Conservation (phyloP, 2,888 invertebrate species). For the Lordiphosa andalusiaca region DNA sequence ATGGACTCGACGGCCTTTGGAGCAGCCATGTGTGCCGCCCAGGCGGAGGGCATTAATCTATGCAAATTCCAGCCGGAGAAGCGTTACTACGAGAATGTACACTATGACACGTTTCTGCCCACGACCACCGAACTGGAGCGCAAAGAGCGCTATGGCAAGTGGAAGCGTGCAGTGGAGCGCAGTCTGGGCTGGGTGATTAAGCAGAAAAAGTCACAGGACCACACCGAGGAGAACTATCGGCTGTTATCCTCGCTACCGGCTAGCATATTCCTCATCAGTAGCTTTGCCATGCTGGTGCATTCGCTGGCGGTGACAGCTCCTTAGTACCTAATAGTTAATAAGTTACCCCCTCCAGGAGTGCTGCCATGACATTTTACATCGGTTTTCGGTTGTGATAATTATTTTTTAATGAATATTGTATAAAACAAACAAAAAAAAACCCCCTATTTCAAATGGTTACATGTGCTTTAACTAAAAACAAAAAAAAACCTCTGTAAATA, state of each 20-base stretch:
- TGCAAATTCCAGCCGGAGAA: conserved; percentile 85
- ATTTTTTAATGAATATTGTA: conserved; percentile 7
- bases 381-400: conserved; percentile 60
- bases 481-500: conserved; percentile 27
- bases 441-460: conserved; percentile 17
- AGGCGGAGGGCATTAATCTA: conserved; percentile 86
- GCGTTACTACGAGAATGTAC: conserved; percentile 80
- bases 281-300: conserved; percentile 84
- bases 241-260: conserved; percentile 90
- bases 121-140: conserved; percentile 90
- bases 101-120: conserved; percentile 89
- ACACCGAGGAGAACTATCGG: conserved; percentile 91
- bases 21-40: conserved; percentile 94
- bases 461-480: conserved; percentile 17
- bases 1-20: conserved; percentile 96
- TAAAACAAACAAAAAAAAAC: conserved; percentile 2
- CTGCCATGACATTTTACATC: conserved; percentile 20
- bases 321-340: conserved; percentile 14
- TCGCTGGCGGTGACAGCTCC: conserved; percentile 46
- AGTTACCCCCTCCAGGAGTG: not conserved
- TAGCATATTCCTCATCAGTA: conserved; percentile 87
- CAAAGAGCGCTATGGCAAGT: conserved; percentile 90
- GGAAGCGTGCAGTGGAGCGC: conserved; percentile 97
- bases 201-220: conserved; percentile 86
- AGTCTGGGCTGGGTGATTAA: conserved; percentile 93